These are phyloP conservation scores for Carassius gibelio DNA, from an alignment of 2,113 vertebrate species.

Conservation along the genomic window DNA sequence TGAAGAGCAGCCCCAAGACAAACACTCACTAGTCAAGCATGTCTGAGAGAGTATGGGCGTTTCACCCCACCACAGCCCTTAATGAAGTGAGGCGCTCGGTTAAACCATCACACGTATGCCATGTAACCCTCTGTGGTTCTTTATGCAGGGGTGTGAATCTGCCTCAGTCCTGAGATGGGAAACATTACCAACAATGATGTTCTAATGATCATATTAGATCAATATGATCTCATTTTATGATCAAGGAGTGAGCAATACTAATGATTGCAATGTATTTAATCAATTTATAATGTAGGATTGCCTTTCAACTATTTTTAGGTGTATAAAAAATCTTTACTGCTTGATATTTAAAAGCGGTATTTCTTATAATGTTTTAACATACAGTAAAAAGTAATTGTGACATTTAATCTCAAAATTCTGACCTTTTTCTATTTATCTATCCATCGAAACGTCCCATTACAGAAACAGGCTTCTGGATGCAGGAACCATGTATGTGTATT, in stretches of 20 bases:
- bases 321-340: neutral
- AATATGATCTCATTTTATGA: too few species aligned
- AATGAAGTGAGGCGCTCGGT: slow-evolving; percentile 11
- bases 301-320: neutral
- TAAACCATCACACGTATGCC: neutral
- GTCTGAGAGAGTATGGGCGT: slow-evolving; percentile 22
- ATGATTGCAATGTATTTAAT: neutral
- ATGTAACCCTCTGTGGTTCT: neutral
- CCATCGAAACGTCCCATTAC: too few species aligned
- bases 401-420: too few species aligned
- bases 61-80: slow-evolving; percentile 18
- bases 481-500: neutral
- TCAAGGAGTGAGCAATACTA: neutral
- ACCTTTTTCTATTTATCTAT: too few species aligned
- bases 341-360: neutral
- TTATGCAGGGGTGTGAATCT: neutral
- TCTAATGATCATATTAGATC: too few species aligned
- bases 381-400: too few species aligned
- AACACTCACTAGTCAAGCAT: slow-evolving; percentile 28
- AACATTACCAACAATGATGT: neutral
- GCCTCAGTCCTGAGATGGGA: neutral
- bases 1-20: slow-evolving; percentile 21
- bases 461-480: too few species aligned
- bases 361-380: neutral
- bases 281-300: neutral